These are phyloP conservation scores for Hypercompe scribonia DNA, from an alignment of 2,888 invertebrate species.

Conservation along the genomic window DNA sequence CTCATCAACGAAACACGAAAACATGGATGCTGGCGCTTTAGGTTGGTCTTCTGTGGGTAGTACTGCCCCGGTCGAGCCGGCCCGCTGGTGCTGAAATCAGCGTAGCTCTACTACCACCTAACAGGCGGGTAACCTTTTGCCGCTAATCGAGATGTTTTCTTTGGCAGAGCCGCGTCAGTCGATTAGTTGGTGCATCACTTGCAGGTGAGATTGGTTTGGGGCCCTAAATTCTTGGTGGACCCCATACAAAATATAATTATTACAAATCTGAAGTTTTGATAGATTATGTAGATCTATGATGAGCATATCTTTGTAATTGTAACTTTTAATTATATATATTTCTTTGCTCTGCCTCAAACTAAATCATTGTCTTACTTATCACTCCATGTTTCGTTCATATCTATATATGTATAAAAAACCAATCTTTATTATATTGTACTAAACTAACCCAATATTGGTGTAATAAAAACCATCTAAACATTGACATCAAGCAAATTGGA, in stretches of 20 bases:
- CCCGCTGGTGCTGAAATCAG: too few relatives aligned
- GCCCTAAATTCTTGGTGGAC: too few relatives aligned
- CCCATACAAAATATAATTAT: neutral
- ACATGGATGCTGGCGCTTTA: too few relatives aligned
- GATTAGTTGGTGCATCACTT: too few relatives aligned
- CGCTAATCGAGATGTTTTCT: too few relatives aligned
- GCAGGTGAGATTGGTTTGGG: too few relatives aligned
- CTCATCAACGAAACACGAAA: too few relatives aligned
- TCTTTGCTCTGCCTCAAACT: neutral
- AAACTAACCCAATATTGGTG: neutral
- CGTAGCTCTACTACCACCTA: too few relatives aligned
- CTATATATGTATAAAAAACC: neutral
- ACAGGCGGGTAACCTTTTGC: too few relatives aligned
- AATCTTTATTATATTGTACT: constrained; percentile 1
- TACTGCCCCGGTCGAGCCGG: too few relatives aligned
- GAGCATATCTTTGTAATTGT: neutral
- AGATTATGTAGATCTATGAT: neutral
- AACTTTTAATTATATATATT: neutral
- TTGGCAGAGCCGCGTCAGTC: too few relatives aligned
- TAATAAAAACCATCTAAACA: neutral
- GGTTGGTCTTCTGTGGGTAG: too few relatives aligned
- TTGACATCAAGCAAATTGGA: neutral
- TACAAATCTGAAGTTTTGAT: neutral
- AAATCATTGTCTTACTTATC: neutral
- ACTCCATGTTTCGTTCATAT: neutral